Conservation (phyloP, 2,888 invertebrate species). For the Globia sparganii region DNA sequence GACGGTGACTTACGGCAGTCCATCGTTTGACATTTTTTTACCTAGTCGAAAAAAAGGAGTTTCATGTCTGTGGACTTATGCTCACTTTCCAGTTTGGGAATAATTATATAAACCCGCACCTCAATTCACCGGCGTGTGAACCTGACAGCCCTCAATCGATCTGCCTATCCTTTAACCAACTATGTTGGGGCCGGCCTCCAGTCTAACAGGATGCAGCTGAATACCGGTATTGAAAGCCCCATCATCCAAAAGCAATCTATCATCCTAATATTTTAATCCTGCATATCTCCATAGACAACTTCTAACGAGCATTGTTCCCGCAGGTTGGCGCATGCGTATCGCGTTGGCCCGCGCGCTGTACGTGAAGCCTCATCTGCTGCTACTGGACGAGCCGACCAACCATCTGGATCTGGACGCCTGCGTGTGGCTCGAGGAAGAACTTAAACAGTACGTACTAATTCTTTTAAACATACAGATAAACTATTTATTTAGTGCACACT, state of each 20-base stretch:
- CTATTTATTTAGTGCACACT: not conserved
- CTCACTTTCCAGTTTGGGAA: not conserved
- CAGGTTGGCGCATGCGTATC: slow-evolving; percentile 99
- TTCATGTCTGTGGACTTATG: not conserved
- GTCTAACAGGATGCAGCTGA: too few species aligned
- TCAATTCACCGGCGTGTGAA: too few species aligned
- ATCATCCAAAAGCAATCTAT: not conserved
- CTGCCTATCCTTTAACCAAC: too few species aligned
- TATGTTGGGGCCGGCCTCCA: not conserved
- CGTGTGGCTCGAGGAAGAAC: slow-evolving; percentile 99
- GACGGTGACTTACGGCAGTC: not conserved
- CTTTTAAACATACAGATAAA: not conserved
- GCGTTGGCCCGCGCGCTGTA: slow-evolving; percentile 99
- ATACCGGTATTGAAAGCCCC: not conserved
- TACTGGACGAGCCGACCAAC: slow-evolving; percentile 99
- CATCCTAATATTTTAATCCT: not conserved
- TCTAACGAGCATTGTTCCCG: not conserved
- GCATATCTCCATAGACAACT: too few species aligned
- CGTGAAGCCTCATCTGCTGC: slow-evolving; percentile 98
- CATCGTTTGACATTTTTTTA: not conserved
- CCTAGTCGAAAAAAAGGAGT: not conserved
- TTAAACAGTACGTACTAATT: slow-evolving; percentile 93
- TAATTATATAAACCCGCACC: not conserved
- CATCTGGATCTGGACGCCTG: slow-evolving; percentile 99
- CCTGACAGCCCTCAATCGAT: not conserved